A percentile compares a stretch with the other conserved stretches of the same genome.
These are phyloP conservation scores for Caloenas nicobarica DNA, from an alignment of 2,113 vertebrate species.

Conservation along the genomic window DNA sequence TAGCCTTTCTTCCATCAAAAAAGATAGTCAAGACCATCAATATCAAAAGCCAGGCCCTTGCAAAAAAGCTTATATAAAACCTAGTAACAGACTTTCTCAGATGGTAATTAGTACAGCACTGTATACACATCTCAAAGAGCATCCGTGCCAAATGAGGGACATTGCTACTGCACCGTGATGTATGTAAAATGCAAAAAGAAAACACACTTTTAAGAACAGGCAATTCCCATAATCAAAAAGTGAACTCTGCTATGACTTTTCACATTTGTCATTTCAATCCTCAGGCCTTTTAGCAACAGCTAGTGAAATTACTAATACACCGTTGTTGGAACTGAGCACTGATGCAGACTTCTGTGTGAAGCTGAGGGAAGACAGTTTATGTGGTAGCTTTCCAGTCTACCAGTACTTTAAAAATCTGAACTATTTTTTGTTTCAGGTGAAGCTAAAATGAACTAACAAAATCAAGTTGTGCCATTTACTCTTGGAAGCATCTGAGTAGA, in stretches of 20 bases:
- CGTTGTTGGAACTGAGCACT: conserved; percentile 47
- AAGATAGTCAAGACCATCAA: background rate
- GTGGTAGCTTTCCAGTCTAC: background rate
- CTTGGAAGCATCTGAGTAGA: background rate
- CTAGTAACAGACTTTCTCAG: background rate
- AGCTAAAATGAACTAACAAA: background rate
- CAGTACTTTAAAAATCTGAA: background rate
- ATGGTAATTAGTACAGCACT: background rate
- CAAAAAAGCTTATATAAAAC: conserved; percentile 29
- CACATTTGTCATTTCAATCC: background rate
- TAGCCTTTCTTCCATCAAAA: conserved; percentile 2
- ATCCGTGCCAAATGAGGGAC: background rate
- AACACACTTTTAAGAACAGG: background rate
- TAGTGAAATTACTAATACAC: conserved; percentile 3
- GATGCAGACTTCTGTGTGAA: conserved; percentile 6
- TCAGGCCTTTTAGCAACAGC: background rate
- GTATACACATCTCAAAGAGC: background rate
- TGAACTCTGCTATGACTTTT: background rate
- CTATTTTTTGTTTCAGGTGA: background rate
- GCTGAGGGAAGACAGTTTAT: background rate
- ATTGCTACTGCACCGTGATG: background rate
- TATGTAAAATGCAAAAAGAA: background rate
- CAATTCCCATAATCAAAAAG: background rate
- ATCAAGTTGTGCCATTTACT: background rate
- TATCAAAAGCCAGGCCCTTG: background rate